These are phyloP conservation scores for Bimastos eiseni DNA, from an alignment of 2,888 invertebrate genomes.

Conservation along the genomic window DNA sequence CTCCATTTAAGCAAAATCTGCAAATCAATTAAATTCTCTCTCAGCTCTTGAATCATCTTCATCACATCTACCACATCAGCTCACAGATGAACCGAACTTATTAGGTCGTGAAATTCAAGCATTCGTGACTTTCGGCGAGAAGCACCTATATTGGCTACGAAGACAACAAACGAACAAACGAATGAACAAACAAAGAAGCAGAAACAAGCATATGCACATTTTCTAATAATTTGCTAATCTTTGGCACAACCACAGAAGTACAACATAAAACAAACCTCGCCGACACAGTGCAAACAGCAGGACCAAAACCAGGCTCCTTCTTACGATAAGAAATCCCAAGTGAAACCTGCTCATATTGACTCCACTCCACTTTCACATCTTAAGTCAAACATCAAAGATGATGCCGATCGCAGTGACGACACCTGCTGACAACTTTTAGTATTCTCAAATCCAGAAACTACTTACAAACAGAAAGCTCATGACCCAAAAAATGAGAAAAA, in stretches of 20 bases:
- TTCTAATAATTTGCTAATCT: not conserved
- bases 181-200: not conserved
- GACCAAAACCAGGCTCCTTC: not conserved
- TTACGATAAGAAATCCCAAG: not conserved
- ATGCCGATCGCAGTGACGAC: not conserved
- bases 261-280: not conserved
- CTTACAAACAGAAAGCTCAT: not conserved
- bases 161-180: not conserved
- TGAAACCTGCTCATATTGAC: too few relatives aligned
- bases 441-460: not conserved
- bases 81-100: constrained; percentile 1
- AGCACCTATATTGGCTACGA: not conserved
- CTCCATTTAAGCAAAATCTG: not conserved
- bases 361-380: not conserved
- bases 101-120: not conserved
- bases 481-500: not conserved
- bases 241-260: constrained; percentile 1
- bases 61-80: not conserved
- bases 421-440: not conserved
- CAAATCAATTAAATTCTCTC: not conserved
- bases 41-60: not conserved
- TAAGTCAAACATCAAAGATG: not conserved
- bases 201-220: not conserved
- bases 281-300: not conserved
- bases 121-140: not conserved